Evolutionary conservation across 2,113 vertebrate genomes (phyloP).

Genomic region (Cairina moschata): DNA sequence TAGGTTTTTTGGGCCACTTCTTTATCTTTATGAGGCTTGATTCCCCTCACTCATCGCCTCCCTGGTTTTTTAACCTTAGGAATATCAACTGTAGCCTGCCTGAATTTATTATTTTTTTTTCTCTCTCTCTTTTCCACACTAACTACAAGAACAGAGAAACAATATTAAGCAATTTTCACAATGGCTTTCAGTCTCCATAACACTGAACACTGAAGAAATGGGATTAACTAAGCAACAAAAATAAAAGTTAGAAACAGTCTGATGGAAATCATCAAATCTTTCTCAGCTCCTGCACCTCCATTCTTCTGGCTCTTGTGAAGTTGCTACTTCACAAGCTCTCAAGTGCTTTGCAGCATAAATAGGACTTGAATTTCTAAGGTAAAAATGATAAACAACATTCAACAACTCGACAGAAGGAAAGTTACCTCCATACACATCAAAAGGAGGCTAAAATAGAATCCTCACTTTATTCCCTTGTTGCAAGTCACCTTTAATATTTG

Average conservation of each 20-base stretch:
- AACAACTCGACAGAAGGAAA: not conserved
- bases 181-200: not conserved
- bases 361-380: not conserved
- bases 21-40: not conserved
- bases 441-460: not conserved
- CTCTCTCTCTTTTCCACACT: not conserved
- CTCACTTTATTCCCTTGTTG: not conserved
- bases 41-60: conserved; percentile 5
- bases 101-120: not conserved
- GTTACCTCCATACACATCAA: not conserved
- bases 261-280: not conserved
- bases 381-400: not conserved
- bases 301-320: not conserved
- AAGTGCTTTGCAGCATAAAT: not conserved
- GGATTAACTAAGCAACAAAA: conserved; percentile 1
- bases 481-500: not conserved
- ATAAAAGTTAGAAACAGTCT: not conserved
- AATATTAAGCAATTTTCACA: not conserved
- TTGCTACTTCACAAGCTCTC: not conserved
- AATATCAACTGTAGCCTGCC: not conserved
- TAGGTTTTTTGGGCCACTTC: not conserved
- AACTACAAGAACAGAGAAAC: not conserved
- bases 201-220: not conserved
- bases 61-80: conserved; percentile 23
- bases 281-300: not conserved